These are phyloP conservation scores for Clarias pachynema DNA, from an alignment of 2,797 vertebrate species.

Conservation along the genomic window DNA sequence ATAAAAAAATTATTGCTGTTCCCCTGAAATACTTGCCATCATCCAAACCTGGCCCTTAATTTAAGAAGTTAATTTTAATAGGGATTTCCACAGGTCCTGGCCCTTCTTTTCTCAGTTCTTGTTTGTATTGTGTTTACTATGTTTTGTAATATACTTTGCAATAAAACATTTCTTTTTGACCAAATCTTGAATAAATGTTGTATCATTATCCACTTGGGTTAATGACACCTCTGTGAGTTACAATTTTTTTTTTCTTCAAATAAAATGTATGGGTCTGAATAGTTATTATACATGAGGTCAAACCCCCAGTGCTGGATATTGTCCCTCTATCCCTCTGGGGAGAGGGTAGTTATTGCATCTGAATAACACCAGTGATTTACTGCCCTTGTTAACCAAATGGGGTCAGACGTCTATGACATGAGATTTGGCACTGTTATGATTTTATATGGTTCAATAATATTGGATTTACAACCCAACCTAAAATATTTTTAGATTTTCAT, in stretches of 20 bases:
- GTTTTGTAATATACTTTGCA: conserved; percentile 44
- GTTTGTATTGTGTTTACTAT: conserved; percentile 34
- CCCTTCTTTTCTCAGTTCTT: neutral
- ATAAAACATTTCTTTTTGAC: conserved; percentile 32
- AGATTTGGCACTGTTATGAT: neutral
- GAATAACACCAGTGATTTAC: neutral
- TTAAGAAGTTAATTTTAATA: neutral
- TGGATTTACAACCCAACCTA: neutral
- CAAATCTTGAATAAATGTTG: neutral
- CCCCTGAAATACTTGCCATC: neutral
- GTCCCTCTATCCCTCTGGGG: neutral
- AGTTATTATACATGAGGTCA: neutral
- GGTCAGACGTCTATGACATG: neutral
- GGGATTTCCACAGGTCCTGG: neutral
- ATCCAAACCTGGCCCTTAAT: neutral
- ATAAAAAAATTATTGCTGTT: neutral
- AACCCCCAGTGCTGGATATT: neutral
- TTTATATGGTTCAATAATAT: neutral
- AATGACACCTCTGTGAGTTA: neutral
- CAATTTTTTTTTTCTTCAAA: too few species aligned
- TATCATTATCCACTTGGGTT: neutral
- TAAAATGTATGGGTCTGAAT: neutral
- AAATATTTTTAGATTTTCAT: neutral
- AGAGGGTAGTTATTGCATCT: neutral
- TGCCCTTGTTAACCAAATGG: neutral